Evolutionary conservation across 2,113 vertebrate species (phyloP), one percentile per base, ranked within the genome.

Genomic region (Crotophaga sulcirostris): DNA sequence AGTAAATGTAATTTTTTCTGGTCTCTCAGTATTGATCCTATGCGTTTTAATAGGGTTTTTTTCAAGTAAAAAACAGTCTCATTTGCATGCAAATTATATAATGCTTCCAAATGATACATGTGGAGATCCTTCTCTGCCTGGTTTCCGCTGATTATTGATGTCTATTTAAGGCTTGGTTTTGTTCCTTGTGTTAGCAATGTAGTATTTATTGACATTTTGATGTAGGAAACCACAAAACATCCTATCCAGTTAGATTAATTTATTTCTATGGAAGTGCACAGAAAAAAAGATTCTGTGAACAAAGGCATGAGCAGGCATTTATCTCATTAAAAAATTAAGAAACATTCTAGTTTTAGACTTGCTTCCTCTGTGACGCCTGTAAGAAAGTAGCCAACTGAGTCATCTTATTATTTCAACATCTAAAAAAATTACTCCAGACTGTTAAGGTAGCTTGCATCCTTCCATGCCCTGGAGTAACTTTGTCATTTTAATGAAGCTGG

Each of bases 11-110:
- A 67, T 97, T 97, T 95, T 59, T 97, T 97, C 87, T 96, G 36
- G 75, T 88, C 64, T 95, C 58, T 73, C 60, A 76, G 54, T 97
- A 93, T 97, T 92, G 97, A 97, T 97, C 89, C 76, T 93, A 42
- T 70, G 88, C 84, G 52, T 92, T 97, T 96, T 91, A 97, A 84
- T 95, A 89, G 87, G 87, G 8, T 84, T 98, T 97, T 95, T 96
- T 38, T 11, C 59, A 94, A 94, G 89, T 96, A 94, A 96, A 90
- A 95, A 95, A 13, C 63, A 88, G 79, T 95, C 74, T 97, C 49
- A 97, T 97, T 96, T 97, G 84, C 84, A 98, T 98, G 62, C 68
- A 98, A 96, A 94, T 96, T 97, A 76, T 90, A 67, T 91, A 96
- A 92, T 91, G 82, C 87, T 94, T 97, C 84, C 83, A 94, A 97